Evolutionary conservation across 2,888 invertebrate genomes (phyloP).

Genomic region (Eupithecia abbreviata): DNA sequence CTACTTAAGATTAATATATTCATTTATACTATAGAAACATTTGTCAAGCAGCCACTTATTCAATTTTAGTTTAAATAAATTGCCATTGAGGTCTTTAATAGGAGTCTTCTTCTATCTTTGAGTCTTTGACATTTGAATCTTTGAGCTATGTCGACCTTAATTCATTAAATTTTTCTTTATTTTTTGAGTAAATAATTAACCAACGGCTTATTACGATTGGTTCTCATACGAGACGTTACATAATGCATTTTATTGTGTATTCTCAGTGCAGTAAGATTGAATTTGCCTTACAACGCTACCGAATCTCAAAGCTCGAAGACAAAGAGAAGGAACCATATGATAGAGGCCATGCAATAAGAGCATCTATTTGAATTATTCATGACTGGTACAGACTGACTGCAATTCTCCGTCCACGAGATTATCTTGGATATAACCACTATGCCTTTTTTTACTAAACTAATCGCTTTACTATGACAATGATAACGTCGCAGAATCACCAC

Average conservation of each 20-base stretch:
- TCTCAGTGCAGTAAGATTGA: not conserved
- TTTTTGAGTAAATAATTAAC: not conserved
- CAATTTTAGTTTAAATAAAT: too few relatives aligned
- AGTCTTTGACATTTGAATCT: too few relatives aligned
- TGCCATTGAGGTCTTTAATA: too few relatives aligned
- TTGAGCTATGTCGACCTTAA: too few relatives aligned
- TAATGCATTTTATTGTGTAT: not conserved
- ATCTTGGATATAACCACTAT: not conserved
- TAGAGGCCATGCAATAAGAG: slow-evolving; percentile 35
- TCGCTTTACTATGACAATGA: not conserved
- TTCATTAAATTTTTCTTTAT: not conserved
- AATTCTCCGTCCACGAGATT: slow-evolving; percentile 3
- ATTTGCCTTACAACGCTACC: not conserved
- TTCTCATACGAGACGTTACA: too few relatives aligned
- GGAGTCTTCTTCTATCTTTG: too few relatives aligned
- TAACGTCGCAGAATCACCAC: not conserved
- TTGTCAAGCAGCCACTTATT: too few relatives aligned
- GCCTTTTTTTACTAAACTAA: not conserved
- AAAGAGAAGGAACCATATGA: not conserved
- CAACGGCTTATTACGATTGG: not conserved
- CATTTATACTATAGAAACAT: too few relatives aligned
- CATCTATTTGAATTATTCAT: slow-evolving; percentile 43
- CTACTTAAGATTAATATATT: too few relatives aligned
- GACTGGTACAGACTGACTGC: slow-evolving; percentile 3
- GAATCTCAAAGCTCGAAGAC: not conserved